A percentile compares a stretch with the other conserved stretches of the same genome.
Evolutionary conservation across 2,888 invertebrate species (phyloP).

Genomic region (Xylocampa areola): DNA sequence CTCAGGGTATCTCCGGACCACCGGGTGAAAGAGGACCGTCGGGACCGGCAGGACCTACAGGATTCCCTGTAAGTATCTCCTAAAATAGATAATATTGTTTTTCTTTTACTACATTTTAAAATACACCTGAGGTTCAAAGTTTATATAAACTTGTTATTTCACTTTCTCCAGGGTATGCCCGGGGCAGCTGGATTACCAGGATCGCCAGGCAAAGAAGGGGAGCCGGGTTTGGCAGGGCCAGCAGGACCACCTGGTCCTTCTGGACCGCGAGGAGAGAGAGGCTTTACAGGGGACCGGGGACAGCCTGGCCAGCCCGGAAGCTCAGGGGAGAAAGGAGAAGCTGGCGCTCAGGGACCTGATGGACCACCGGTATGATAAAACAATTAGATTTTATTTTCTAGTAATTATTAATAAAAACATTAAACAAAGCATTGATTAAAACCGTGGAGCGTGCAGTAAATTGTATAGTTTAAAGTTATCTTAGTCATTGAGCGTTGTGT

Average conservation of each 20-base stretch:
- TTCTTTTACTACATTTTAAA: too few relatives aligned
- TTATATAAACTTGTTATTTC: neutral
- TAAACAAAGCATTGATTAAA: neutral
- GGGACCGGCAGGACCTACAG: conserved; percentile 94
- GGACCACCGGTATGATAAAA: conserved; percentile 90
- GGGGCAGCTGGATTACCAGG: conserved; percentile 93
- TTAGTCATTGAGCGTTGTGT: too few relatives aligned
- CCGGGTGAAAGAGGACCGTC: conserved; percentile 94
- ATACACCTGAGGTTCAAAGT: too few relatives aligned
- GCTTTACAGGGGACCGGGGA: conserved; percentile 94
- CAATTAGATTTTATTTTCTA: neutral
- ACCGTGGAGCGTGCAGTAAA: too few relatives aligned
- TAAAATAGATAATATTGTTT: too few relatives aligned
- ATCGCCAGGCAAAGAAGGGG: conserved; percentile 94
- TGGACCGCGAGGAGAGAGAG: conserved; percentile 91
- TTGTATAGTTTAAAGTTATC: too few relatives aligned
- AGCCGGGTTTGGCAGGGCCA: conserved; percentile 92
- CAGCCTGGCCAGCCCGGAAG: conserved; percentile 92
- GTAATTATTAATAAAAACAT: neutral
- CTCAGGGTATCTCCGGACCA: conserved; percentile 92
- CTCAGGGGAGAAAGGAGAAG: conserved; percentile 91
- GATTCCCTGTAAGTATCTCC: conserved; percentile 92
- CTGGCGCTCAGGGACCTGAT: conserved; percentile 92
- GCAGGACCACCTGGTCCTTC: conserved; percentile 90
- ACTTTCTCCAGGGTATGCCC: conserved; percentile 91